Evolutionary conservation across 2,888 invertebrate species (phyloP).

Genomic region (Lasioglossum figueresi): DNA sequence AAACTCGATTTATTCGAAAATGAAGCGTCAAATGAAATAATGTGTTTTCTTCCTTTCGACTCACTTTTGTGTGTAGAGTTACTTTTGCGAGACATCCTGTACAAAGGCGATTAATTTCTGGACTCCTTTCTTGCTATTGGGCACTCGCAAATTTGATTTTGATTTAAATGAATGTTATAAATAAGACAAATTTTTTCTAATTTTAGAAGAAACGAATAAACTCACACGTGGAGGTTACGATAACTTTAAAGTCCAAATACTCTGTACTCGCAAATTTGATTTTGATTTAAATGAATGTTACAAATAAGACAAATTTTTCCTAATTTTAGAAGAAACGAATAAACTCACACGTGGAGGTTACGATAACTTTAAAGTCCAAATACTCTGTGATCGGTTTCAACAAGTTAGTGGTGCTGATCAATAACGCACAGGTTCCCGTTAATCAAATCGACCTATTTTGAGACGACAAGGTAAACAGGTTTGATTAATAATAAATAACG

Average conservation of each 20-base stretch:
- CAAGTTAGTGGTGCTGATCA: background rate
- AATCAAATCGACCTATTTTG: background rate
- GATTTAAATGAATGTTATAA: background rate
- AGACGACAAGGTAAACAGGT: background rate
- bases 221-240: background rate
- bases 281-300: no score
- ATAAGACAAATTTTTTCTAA: background rate
- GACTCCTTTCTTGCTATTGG: no score
- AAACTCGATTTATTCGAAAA: no score
- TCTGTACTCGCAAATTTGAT: no score
- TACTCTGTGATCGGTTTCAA: background rate
- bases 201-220: background rate
- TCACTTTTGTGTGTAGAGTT: no score
- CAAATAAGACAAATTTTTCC: background rate
- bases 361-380: background rate
- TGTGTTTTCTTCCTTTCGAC: no score
- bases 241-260: background rate
- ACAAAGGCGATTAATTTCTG: no score
- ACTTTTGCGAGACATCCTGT: no score
- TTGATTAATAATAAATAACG: background rate
- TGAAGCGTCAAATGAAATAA: no score
- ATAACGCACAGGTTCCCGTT: background rate
- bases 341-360: background rate
- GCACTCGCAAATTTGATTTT: no score
- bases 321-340: background rate